Base-by-base conservation (phyloP, 2,113 vertebrate genomes). In the Saguinus midas region DNA sequence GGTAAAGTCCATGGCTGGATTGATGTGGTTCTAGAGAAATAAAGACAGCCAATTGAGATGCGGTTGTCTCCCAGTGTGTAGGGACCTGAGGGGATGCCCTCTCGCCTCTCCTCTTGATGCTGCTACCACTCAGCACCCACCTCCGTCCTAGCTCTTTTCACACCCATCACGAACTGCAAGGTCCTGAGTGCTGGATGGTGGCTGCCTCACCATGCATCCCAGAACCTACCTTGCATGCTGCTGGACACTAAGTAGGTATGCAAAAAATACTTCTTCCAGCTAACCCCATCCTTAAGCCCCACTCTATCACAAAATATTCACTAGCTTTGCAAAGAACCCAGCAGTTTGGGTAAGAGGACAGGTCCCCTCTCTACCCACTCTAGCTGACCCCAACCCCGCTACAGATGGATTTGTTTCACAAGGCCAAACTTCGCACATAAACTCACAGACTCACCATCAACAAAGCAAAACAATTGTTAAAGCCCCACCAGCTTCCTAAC, bases 1-100 rank as follows among this genome's bases (percentile, higher is more conserved):
- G 83, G 99, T 99, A 94, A 99, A 99, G 98, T 99, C 99, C 99
- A 99, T 98, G 2, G 99, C 99, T 3, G 99, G 99, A 98, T 99
- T 99, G 96, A 99, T 98, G 43, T 99, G 99, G 98, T 99, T 99
- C 99, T 99, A 98, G 40, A 90, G 70, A 85, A 78, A 92, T 0
- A 78, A 45, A 92, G 23, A 94, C 8, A 86, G 4, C 27, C 16
- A 0, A 10, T 27, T 85, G 68, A 90, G 79, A 35, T 4, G 35
- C 0, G 1, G 55, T 0, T 10, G 70, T 10, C 64, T 73, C 32
- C 14, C 27, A 9, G 5, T 3, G 18, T 43, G 20, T 4, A 0
- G 52, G 52, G n/a, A 10, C 52, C 68, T 18, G 43, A 50, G 16
- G 45, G 57, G 37, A 48, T 3, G 32, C 68, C 73, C 43, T 14